Base-by-base conservation (phyloP, 2,797 vertebrate species). In the Acanthurus leucopareius region DNA sequence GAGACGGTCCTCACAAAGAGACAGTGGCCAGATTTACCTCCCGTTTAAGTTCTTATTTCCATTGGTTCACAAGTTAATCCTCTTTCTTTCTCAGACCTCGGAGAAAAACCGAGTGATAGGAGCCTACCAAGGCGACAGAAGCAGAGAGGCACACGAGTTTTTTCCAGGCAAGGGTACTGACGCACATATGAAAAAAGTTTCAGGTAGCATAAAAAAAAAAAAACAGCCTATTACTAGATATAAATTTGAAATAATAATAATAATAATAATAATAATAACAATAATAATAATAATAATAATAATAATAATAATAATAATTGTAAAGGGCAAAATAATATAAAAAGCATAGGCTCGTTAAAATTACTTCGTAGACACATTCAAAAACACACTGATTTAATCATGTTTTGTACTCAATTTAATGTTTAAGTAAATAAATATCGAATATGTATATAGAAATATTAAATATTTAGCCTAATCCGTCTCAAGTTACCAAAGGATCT, bases 11-110 rank as follows among this genome's bases (percentile, higher is more conserved):
- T 96, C 96, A 97, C 97, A 97, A 97, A 97, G 96, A 97, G 96
- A 96, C 96, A 96, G 94, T 96, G 96, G 95, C 96, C 96, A 97
- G 96, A 97, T 97, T 97, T 97, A 97, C 96, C 96, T 97, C 96
- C 96, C 97, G 96, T 97, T 97, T 97, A 97, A 96, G 95, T 97
- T 97, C 97, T 97, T 97, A 97, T 97, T 97, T 97, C 96, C 96
- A 96, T 96, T 96, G 96, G 96, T 97, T 97, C 97, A 97, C 97
- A 97, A 97, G 97, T 97, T 97, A 97, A 97, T 97, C 97, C 96
- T 95, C 95, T 97, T 97, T 97, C 95, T 96, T 94, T 96, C 96
- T 95, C 94, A 96, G 95, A 96, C 95, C 94, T 94, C 82, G 91
- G 59, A 92, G 91, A 91, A 79, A 92, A 77, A 92, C 73, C 64